phyloP scores from a whole-genome alignment of 37 sponge, comb jelly and placozoan genomes.

The Axinella damicornis region DNA sequence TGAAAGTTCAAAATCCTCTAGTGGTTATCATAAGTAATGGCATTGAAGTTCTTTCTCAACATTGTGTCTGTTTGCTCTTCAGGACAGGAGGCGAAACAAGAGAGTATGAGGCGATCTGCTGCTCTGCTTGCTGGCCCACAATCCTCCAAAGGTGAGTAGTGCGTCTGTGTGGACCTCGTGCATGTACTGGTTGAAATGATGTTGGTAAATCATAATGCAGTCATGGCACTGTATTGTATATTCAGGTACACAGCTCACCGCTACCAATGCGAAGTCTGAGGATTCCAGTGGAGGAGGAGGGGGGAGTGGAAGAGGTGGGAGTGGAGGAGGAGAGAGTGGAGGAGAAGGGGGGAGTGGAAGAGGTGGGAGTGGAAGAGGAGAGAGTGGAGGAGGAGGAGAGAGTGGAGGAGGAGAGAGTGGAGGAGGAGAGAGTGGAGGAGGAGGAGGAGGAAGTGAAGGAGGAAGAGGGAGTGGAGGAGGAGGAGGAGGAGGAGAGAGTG shows the following conservation, averaged over 20 bases:
- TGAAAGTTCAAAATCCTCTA: too few relatives aligned
- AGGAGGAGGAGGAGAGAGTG: too few relatives aligned
- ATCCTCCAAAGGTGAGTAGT: too few relatives aligned
- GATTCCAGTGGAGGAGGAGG: conserved; percentile 2
- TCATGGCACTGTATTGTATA: too few relatives aligned
- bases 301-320: background rate
- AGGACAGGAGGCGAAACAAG: conserved; percentile 1
- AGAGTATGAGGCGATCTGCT: background rate
- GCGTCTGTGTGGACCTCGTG: background rate
- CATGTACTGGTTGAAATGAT: too few relatives aligned
- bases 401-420: background rate
- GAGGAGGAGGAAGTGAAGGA: conserved; percentile 5
- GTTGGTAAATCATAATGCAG: too few relatives aligned
- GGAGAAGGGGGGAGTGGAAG: too few relatives aligned
- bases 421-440: background rate
- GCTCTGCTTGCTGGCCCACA: background rate
- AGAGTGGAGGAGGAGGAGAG: background rate
- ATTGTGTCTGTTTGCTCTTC: background rate
- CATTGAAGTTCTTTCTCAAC: too few relatives aligned
- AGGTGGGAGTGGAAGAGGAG: background rate
- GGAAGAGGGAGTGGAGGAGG: background rate
- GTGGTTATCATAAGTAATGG: too few relatives aligned
- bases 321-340: background rate
- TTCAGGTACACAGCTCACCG: background rate
- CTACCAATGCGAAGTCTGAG: too few relatives aligned